These are phyloP conservation scores for Mycetomoellerius zeteki DNA, from an alignment of 1,140 invertebrate genomes.

Conservation along the genomic window DNA sequence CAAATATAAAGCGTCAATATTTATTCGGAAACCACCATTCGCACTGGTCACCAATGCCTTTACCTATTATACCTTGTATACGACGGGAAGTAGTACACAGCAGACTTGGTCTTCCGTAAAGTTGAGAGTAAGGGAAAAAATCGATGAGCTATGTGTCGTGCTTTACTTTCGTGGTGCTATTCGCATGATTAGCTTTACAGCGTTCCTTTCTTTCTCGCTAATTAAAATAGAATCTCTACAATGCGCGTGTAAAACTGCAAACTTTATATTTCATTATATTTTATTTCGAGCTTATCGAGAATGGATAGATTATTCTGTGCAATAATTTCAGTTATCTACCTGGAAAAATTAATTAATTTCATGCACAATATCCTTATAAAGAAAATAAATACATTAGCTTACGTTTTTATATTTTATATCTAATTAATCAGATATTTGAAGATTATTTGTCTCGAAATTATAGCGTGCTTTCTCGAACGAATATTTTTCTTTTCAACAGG, in stretches of 20 bases:
- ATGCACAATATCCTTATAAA: background rate
- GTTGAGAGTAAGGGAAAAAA: background rate
- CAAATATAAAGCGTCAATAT: constrained; percentile 55
- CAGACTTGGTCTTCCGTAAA: background rate
- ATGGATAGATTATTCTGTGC: background rate
- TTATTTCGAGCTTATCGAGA: background rate
- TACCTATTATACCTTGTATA: constrained; percentile 8
- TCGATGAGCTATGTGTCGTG: background rate
- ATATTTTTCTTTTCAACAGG: constrained; percentile 25
- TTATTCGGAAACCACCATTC: constrained; percentile 37
- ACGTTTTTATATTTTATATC: background rate
- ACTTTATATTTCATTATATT: background rate
- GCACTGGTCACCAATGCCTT: constrained; percentile 2
- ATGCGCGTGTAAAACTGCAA: background rate
- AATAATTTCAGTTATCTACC: background rate
- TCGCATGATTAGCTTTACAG: background rate
- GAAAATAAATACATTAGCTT: background rate
- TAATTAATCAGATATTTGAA: background rate
- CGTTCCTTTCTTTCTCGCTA: background rate
- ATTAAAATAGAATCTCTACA: background rate
- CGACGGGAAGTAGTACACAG: background rate
- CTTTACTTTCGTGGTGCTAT: background rate
- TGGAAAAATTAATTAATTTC: background rate
- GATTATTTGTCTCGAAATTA: background rate
- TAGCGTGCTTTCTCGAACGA: background rate